Percentiles rank a stretch among this genome's conserved stretches.
These are phyloP conservation scores for Pseudochromis fuscus DNA, from an alignment of 2,797 vertebrate species.

Conservation along the genomic window DNA sequence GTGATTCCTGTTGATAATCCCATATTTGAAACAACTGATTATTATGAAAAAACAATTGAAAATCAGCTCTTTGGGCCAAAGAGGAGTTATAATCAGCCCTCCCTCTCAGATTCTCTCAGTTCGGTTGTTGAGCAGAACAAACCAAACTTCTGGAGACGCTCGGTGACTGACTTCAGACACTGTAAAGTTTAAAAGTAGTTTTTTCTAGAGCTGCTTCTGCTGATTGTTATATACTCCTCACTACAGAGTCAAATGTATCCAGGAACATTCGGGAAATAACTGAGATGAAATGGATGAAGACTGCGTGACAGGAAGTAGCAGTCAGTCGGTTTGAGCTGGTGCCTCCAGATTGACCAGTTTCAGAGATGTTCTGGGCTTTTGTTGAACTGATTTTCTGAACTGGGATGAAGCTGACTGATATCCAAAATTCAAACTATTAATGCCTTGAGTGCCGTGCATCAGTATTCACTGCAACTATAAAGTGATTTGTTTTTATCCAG, in stretches of 20 bases:
- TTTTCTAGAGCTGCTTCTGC: slow-evolving; percentile 19
- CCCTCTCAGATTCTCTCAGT: too few relatives aligned
- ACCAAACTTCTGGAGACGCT: slow-evolving; percentile 9
- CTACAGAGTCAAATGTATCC: slow-evolving; percentile 35
- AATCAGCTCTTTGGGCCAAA: too few relatives aligned
- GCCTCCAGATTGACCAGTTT: slow-evolving; percentile 43
- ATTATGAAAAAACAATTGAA: too few relatives aligned
- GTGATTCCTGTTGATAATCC: too few relatives aligned
- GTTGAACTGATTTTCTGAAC: slow-evolving; percentile 42
- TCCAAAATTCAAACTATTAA: slow-evolving; percentile 48
- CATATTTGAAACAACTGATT: too few relatives aligned
- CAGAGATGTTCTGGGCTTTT: slow-evolving; percentile 35
- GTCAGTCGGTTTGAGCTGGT: slow-evolving; percentile 43
- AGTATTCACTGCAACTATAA: slow-evolving; percentile 29
- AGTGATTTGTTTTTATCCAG: slow-evolving; percentile 49
- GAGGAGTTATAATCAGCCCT: neutral
- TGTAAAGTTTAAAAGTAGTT: slow-evolving; percentile 38
- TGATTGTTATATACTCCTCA: slow-evolving; percentile 33
- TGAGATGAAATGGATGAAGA: slow-evolving; percentile 47
- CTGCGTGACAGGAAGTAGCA: slow-evolving; percentile 49
- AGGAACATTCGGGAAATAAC: slow-evolving; percentile 43
- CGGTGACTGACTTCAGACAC: slow-evolving; percentile 28
- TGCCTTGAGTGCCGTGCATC: slow-evolving; percentile 35
- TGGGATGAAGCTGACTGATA: slow-evolving; percentile 44
- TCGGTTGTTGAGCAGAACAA: too few relatives aligned